Conservation (phyloP, 2,113 vertebrate genomes). For the Passer montanus region DNA sequence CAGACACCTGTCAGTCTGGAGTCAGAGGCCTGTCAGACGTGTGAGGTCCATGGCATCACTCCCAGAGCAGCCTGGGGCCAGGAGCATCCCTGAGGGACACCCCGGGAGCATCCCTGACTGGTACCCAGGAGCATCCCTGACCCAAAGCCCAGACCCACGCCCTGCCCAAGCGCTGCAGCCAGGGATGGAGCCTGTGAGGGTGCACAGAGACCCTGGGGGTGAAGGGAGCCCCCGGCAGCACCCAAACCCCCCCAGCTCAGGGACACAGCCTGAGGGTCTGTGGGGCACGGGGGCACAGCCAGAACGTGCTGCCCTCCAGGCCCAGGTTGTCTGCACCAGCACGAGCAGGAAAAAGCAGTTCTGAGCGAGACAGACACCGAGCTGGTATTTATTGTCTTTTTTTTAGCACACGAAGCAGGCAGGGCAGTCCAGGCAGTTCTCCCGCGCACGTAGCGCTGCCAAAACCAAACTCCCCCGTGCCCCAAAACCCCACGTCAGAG, state of each 20-base stretch:
- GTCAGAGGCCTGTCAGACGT: background rate
- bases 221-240: background rate
- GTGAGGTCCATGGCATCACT: rapidly evolving
- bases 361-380: background rate
- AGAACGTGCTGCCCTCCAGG: background rate
- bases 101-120: background rate
- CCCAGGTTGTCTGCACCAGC: background rate
- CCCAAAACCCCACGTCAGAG: background rate
- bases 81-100: background rate
- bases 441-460: background rate
- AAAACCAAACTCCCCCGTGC: background rate
- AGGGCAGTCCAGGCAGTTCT: background rate
- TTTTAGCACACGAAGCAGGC: background rate
- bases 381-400: slow-evolving; percentile 51
- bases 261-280: rapidly evolving
- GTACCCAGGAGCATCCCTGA: background rate
- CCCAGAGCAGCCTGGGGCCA: background rate
- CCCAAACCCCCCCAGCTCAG: background rate
- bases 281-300: background rate
- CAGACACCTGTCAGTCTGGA: background rate
- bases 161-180: rapidly evolving
- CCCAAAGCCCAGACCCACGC: background rate
- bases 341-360: slow-evolving; percentile 61
- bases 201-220: rapidly evolving
- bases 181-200: rapidly evolving